phyloP scores from a whole-genome alignment of 2,888 invertebrate genomes.

The Leptopilina drosophilae region DNA sequence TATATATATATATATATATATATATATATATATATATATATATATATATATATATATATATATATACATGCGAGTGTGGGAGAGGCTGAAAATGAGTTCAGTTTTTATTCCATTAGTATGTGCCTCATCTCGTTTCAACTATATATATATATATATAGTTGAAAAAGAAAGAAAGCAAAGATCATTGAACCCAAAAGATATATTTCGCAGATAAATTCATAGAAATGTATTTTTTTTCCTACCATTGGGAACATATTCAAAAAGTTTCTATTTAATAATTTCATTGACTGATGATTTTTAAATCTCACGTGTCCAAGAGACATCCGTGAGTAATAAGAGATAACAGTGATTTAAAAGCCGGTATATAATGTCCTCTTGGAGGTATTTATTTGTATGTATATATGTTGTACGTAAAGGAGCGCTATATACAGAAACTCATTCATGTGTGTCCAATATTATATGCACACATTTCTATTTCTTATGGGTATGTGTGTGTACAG shows the following conservation, averaged over 20 bases:
- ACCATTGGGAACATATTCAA: background rate
- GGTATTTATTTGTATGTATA: too few species aligned
- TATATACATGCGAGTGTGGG: background rate
- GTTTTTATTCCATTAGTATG: constrained; percentile 1
- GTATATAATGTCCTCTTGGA: constrained; percentile 5
- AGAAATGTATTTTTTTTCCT: background rate
- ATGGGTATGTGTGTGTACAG: background rate
- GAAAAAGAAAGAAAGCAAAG: constrained; percentile 10
- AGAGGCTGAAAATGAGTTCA: background rate
- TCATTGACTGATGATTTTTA: constrained; percentile 16
- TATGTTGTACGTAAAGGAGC: background rate
- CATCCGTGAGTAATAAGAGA: constrained; percentile 6
- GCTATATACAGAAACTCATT: constrained; percentile 6
- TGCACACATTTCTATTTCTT: constrained; percentile 21
- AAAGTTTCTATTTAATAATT: background rate
- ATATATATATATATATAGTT: too few species aligned
- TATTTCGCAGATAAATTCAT: background rate
- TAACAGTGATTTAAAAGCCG: constrained; percentile 36
- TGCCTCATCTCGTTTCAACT: background rate
- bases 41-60: background rate
- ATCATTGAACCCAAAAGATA: constrained; percentile 14
- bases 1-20: too few species aligned
- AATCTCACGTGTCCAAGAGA: constrained; percentile 6
- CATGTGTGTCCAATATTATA: constrained; percentile 21
- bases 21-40: background rate